phyloP scores from a whole-genome alignment of 2,113 vertebrate species.

The Athene noctua region DNA sequence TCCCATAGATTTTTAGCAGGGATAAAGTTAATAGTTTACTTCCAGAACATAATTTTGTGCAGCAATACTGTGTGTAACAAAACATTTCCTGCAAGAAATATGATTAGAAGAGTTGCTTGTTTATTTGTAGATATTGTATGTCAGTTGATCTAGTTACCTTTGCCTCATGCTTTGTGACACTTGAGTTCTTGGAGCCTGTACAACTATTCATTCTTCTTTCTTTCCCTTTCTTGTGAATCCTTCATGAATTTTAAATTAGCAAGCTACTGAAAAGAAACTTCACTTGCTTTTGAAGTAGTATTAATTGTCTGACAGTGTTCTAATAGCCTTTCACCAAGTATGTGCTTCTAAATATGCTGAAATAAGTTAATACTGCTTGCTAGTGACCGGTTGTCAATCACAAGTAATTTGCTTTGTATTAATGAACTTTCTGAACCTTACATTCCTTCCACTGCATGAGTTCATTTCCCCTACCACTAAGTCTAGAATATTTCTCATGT shows the following conservation, averaged over 20 bases:
- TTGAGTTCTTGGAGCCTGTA: constrained; percentile 29
- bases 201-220: constrained; percentile 38
- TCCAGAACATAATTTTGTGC: not conserved
- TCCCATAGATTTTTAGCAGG: not conserved
- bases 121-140: constrained; percentile 2
- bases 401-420: constrained; percentile 66
- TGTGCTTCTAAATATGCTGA: constrained; percentile 57
- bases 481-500: constrained; percentile 63
- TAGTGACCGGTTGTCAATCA: constrained; percentile 68
- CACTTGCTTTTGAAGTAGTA: constrained; percentile 53
- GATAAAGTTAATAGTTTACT: not conserved
- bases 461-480: constrained; percentile 42
- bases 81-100: not conserved
- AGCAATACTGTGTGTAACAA: not conserved
- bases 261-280: constrained; percentile 47
- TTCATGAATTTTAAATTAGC: constrained; percentile 71
- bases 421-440: constrained; percentile 65
- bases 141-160: constrained; percentile 34
- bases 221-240: constrained; percentile 27
- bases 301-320: constrained; percentile 67
- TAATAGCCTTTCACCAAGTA: constrained; percentile 63
- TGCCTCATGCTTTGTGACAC: constrained; percentile 31
- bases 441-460: constrained; percentile 61
- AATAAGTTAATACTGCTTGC: constrained; percentile 48
- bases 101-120: not conserved